Evolutionary conservation across 2,113 vertebrate genomes (phyloP).

Genomic region (Indicator maculatus): DNA sequence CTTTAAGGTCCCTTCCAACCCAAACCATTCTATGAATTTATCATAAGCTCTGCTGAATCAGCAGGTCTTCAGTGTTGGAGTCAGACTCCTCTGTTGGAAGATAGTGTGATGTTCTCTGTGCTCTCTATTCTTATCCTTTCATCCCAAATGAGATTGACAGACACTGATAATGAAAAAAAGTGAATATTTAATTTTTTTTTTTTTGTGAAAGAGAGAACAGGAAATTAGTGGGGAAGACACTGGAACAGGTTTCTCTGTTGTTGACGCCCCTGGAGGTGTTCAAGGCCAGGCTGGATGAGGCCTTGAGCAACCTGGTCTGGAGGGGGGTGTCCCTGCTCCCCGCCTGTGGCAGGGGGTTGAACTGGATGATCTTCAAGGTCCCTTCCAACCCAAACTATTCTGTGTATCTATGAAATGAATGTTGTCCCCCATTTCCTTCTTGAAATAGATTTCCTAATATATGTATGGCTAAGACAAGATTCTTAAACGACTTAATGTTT

Average conservation of each 20-base stretch:
- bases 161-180: neutral
- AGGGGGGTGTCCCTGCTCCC: no score
- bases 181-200: neutral
- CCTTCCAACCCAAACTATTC: no score
- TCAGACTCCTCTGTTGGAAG: neutral
- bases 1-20: no score
- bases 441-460: neutral
- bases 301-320: no score
- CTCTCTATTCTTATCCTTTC: neutral
- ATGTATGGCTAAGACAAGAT: no score
- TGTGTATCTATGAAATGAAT: neutral
- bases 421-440: neutral
- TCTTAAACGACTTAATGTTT: no score
- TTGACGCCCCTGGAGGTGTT: no score
- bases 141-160: neutral
- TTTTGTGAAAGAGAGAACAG: neutral
- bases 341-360: no score
- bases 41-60: neutral
- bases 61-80: neutral
- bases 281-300: no score
- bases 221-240: neutral
- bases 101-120: neutral
- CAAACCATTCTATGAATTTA: neutral
- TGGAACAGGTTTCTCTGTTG: no score
- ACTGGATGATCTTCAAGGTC: no score